A percentile compares a stretch with the other conserved stretches of the same genome.
Evolutionary conservation across 2,797 vertebrate genomes (phyloP).

Genomic region (Valencia hispanica): DNA sequence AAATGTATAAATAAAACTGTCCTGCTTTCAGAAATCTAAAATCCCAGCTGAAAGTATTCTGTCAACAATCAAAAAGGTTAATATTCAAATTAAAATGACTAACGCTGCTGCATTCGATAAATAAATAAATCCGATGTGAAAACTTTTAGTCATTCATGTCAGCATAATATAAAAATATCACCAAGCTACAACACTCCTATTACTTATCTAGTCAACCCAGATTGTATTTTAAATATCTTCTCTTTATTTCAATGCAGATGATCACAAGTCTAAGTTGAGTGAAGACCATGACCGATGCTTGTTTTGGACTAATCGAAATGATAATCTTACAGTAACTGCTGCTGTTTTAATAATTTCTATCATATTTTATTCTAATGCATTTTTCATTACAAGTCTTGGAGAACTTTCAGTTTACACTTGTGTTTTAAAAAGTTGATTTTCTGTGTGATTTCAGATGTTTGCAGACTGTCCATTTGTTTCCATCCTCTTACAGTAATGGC

Average conservation of each 20-base stretch:
- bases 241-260: background rate
- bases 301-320: background rate
- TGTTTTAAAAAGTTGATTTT: background rate
- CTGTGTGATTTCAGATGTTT: background rate
- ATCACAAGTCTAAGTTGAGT: background rate
- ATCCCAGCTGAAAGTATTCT: background rate
- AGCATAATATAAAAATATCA: background rate
- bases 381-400: background rate
- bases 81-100: background rate
- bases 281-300: background rate
- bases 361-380: background rate
- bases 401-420: background rate
- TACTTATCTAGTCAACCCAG: background rate
- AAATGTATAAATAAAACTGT: background rate
- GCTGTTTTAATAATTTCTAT: background rate
- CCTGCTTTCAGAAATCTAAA: background rate
- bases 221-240: background rate
- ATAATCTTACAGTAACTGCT: background rate
- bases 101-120: background rate
- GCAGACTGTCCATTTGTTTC: background rate
- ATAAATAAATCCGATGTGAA: background rate
- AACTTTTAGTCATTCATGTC: background rate
- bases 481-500: slow-evolving; percentile 92
- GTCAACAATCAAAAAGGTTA: background rate
- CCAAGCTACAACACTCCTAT: background rate